Evolutionary conservation across 2,797 vertebrate species (phyloP).

Genomic region (Caiman crocodilus): DNA sequence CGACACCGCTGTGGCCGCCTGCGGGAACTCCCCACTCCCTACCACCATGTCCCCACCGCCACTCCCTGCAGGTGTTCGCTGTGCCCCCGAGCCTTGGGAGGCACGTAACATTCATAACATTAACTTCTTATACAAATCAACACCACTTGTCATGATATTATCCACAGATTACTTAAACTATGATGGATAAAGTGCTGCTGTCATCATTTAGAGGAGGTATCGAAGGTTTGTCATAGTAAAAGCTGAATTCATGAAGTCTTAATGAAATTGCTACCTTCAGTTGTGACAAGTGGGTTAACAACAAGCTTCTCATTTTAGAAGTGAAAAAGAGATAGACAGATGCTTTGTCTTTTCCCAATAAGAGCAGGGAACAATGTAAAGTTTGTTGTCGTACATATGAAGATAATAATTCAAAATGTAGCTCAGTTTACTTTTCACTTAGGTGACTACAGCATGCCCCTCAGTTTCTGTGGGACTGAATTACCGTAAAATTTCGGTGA

Average conservation of each 20-base stretch:
- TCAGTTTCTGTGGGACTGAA: background rate
- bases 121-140: too few species aligned
- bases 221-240: background rate
- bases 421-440: background rate
- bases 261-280: constrained; percentile 36
- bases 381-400: background rate
- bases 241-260: constrained; percentile 26
- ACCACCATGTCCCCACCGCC: too few species aligned
- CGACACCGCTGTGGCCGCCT: too few species aligned
- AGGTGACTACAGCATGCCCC: background rate
- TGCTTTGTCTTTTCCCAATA: background rate
- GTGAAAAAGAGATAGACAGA: background rate
- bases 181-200: background rate
- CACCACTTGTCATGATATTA: too few species aligned
- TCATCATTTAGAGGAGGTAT: background rate
- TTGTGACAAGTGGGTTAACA: constrained; percentile 4
- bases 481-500: background rate
- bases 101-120: too few species aligned
- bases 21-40: too few species aligned
- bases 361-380: background rate
- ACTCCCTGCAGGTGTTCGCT: too few species aligned
- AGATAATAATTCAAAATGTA: background rate
- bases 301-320: constrained; percentile 33
- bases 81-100: too few species aligned
- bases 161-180: background rate